These are phyloP conservation scores for Mesembrinibis cayennensis DNA, from an alignment of 2,113 vertebrate species.

Conservation along the genomic window DNA sequence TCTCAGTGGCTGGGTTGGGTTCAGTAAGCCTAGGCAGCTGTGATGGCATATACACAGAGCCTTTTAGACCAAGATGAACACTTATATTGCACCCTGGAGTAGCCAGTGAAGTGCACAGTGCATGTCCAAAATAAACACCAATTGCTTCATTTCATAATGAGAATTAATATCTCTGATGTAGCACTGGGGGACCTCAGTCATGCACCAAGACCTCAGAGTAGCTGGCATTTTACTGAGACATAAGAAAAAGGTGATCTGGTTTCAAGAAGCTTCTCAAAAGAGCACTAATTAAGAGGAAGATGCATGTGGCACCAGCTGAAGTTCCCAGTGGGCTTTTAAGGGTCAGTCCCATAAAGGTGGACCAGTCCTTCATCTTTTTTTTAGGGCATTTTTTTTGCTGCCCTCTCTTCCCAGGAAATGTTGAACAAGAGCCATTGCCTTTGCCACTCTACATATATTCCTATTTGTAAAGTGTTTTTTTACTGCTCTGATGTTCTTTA, in stretches of 20 bases:
- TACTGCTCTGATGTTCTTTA: not conserved
- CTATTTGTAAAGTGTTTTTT: not conserved
- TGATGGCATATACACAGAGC: not conserved
- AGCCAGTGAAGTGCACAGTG: not conserved
- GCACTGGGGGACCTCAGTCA: not conserved
- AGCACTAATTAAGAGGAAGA: conserved; percentile 21
- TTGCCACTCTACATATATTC: not conserved
- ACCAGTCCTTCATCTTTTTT: not conserved
- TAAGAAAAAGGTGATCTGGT: not conserved
- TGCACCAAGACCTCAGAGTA: not conserved
- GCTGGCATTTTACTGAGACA: not conserved
- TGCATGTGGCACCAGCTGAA: not conserved
- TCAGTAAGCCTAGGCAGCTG: not conserved
- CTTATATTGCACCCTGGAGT: not conserved
- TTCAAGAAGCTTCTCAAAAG: not conserved
- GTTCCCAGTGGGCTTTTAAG: not conserved
- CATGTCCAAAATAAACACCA: not conserved
- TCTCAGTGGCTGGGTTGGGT: not conserved
- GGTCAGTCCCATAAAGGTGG: conserved; percentile 2
- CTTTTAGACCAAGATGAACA: not conserved
- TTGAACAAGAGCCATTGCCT: not conserved
- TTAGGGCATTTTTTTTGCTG: not conserved
- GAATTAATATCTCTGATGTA: conserved; percentile 16
- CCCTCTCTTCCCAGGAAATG: not conserved
- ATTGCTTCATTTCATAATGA: conserved; percentile 8